Base-by-base conservation (phyloP, 92 coral and sea anemone genomes). In the Palythoa grandis region DNA sequence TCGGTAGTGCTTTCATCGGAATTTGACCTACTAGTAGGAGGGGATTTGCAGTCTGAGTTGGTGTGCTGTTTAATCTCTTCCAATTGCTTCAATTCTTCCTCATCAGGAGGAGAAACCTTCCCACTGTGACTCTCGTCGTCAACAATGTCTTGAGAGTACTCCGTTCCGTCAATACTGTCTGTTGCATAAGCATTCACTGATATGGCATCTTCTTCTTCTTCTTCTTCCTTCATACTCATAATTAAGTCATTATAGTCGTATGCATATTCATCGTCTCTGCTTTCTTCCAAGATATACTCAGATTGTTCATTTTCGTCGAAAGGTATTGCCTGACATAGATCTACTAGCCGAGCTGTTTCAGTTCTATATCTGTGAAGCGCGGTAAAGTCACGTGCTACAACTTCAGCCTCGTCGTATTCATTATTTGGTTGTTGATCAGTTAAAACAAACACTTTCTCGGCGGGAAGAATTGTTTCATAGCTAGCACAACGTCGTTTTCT, bases 211-310 rank as follows among this genome's bases (percentile, higher is more conserved):
- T 94, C 90, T 38, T 92, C 35, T 29, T 92, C 35, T 29, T 29
- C 95, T 63, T 93, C 98, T 70, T 77, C 61, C 57, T 92, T 89
- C 83, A 91, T 92, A 52, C 98, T 90, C 98, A 93, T 90, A 17
- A 79, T 70, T 9, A 92, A 77, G 54, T 94, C 98, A 11, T 92
- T 88, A 87, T 94, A 95, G 70, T 94, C 98, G 67, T 92, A 94
- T n/a, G 83, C 93, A 40, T 90, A 87, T 52, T 94, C 98, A 23
- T 94, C 98, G 29, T 92, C 92, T 48, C 93, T 92, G 7, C 91
- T 83, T 52, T 94, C 95, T 54, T 89, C 95, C 57, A 92, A 16
- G n/a, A 87, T 84, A 38, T 83, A 90, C 13, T 92, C 89, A 10
- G 84, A 40, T 1, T 88, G 90, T 11, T 75, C 87, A 10, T 74